Evolutionary conservation across 1,140 invertebrate species (phyloP).

Genomic region (Eumaeus atala): DNA sequence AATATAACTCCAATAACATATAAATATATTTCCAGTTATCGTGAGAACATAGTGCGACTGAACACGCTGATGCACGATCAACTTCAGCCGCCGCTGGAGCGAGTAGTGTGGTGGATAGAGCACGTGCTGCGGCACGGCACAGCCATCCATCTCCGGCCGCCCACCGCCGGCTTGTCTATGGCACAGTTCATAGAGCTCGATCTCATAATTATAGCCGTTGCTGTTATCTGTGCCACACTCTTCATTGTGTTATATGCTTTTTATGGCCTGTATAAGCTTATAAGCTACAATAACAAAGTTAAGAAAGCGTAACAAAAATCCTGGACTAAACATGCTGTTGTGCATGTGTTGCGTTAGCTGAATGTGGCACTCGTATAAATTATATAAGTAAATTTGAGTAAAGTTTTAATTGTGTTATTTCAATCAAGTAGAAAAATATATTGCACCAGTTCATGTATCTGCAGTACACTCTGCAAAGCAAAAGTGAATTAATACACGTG

Average conservation of each 20-base stretch:
- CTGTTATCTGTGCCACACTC: not conserved
- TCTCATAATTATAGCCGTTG: not conserved
- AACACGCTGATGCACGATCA: slow-evolving; percentile 18
- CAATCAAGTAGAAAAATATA: too few species aligned
- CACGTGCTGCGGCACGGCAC: slow-evolving; percentile 19
- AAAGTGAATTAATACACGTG: too few species aligned
- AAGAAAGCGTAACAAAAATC: too few species aligned
- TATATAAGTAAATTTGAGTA: too few species aligned
- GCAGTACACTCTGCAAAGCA: too few species aligned
- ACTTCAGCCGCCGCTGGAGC: slow-evolving; percentile 18
- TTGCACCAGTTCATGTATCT: too few species aligned
- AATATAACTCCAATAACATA: too few species aligned
- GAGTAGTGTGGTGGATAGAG: slow-evolving; percentile 24
- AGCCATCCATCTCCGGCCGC: not conserved
- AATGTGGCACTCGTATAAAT: too few species aligned
- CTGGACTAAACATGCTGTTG: too few species aligned
- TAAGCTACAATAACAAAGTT: too few species aligned
- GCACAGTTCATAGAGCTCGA: not conserved
- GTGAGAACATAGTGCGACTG: slow-evolving; percentile 19
- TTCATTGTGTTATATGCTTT: not conserved
- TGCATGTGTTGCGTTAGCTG: too few species aligned
- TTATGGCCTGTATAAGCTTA: not conserved
- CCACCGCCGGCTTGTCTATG: not conserved
- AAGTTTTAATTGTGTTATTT: too few species aligned
- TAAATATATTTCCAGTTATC: slow-evolving; percentile 16